A percentile compares a stretch with the other conserved stretches of the same genome.
Conservation (phyloP, 2,888 invertebrate genomes). For the Idaea dimidiata region DNA sequence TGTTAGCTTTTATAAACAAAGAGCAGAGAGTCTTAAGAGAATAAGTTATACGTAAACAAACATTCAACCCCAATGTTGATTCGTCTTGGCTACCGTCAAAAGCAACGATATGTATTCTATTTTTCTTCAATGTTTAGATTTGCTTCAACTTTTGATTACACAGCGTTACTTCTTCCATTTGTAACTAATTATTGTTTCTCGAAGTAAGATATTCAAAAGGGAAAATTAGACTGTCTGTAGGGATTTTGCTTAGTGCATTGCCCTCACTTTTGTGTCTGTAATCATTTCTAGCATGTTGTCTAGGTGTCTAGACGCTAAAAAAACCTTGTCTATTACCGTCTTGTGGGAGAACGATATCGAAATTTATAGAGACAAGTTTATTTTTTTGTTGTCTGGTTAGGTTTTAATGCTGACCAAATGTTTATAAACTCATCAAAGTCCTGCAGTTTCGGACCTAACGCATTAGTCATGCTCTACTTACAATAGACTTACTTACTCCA, state of each 20-base stretch:
- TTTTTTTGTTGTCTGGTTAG: conserved; percentile 11
- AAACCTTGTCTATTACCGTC: conserved; percentile 17
- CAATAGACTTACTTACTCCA: no score
- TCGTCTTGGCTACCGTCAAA: conserved; percentile 21
- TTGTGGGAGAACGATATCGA: conserved; percentile 8
- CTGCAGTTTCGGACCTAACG: conserved; percentile 28
- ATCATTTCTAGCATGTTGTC: conserved; percentile 54
- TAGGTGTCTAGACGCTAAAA: conserved; percentile 64
- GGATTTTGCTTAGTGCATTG: conserved; percentile 45
- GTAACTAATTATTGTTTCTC: conserved; percentile 9
- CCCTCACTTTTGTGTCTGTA: conserved; percentile 52
- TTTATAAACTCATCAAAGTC: conserved; percentile 24
- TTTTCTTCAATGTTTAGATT: conserved; percentile 19
- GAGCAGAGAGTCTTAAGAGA: conserved; percentile 13
- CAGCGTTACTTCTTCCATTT: conserved; percentile 6
- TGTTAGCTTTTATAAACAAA: conserved; percentile 13
- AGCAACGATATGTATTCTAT: conserved; percentile 19
- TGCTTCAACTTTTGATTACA: conserved; percentile 18
- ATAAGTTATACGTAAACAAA: conserved; percentile 24
- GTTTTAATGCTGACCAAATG: conserved; percentile 11
- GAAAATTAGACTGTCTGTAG: conserved; percentile 4
- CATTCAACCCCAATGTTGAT: conserved; percentile 22
- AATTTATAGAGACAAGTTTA: conserved; percentile 11
- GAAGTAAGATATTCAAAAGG: conserved; percentile 13
- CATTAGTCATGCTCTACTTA: conserved; percentile 51